Base-by-base conservation (phyloP, 2,113 vertebrate species). In the Hemiscyllium ocellatum region DNA sequence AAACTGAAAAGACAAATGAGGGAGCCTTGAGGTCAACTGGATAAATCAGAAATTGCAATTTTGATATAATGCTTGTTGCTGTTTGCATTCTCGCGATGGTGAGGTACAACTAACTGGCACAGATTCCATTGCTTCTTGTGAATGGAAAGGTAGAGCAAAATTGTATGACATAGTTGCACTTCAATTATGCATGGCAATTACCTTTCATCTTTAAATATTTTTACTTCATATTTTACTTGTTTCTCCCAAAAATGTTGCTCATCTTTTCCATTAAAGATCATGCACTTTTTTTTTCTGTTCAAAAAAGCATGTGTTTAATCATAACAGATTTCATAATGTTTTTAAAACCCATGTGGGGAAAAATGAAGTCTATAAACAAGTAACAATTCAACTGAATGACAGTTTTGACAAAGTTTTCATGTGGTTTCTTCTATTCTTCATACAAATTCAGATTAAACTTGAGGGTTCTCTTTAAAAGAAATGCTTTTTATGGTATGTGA, bases 41-140 rank as follows among this genome's bases (percentile, higher is more conserved):
- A 47, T 94, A 50, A 69, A 94, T 70, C 22, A 70, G 66, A 94
- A 83, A 68, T 93, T 61, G 89, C 33, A 66, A 90, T n/a, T 61
- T 52, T 61, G 33, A 61, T 29, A 26, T 17, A 42, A 56, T 89
- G 22, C 10, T 15, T 12, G 24, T 89, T 29, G 86, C 42, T 50
- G 56, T 91, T 91, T 83, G 42, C 42, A 37, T 61, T 6, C 52
- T 91, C 15, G 42, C 87, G 24, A n/a, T n/a, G 56, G 4, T 61
- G 56, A 10, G 56, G 1, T 15, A 61, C 61, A 52, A 2, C 29
- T 89, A n/a, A 56, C 87, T 33, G 4, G n/a, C 33, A 90, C 29
- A 65, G 87, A 24, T 65, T 87, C 22, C 13, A 47, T 87, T 24
- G 50, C 47, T 22, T 52, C 24, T 65, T 56, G 17, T 4, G 2